These are phyloP conservation scores for Megalonaias nervosa DNA, from an alignment of 1,140 invertebrate species.

Conservation along the genomic window DNA sequence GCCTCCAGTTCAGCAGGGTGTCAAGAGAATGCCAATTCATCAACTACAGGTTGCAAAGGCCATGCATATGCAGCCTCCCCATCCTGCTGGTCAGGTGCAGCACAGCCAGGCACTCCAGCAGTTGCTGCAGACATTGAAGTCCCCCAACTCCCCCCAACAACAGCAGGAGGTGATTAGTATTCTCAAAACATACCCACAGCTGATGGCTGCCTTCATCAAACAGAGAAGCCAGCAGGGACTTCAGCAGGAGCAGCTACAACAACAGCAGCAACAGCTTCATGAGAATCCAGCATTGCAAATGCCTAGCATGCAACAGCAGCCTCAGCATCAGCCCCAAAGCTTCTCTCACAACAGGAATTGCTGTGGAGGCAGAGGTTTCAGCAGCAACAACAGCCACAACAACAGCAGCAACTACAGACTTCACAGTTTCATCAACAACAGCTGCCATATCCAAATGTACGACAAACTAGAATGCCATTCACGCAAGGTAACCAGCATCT, in stretches of 20 bases:
- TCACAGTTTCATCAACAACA: slow-evolving; percentile 43
- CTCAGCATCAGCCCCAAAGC: slow-evolving; percentile 65
- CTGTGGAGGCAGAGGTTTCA: slow-evolving; percentile 39
- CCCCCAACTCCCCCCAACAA: slow-evolving; percentile 91
- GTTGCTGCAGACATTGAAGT: slow-evolving; percentile 90
- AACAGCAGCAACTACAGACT: slow-evolving; percentile 24
- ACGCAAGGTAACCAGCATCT: slow-evolving; percentile 49
- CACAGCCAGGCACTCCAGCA: slow-evolving; percentile 83
- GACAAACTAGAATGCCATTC: slow-evolving; percentile 57
- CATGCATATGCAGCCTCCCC: slow-evolving; percentile 38
- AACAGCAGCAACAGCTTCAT: slow-evolving; percentile 66
- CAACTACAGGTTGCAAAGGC: slow-evolving; percentile 17
- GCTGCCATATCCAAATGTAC: slow-evolving; percentile 56
- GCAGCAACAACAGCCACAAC: slow-evolving; percentile 48
- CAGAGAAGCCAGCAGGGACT: slow-evolving; percentile 76
- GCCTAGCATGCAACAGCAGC: slow-evolving; percentile 24
- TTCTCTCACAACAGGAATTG: slow-evolving; percentile 53
- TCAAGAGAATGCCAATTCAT: slow-evolving; percentile 34
- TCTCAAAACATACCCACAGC: slow-evolving; percentile 93
- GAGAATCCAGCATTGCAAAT: slow-evolving; percentile 35
- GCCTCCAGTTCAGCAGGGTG: slow-evolving; percentile 31
- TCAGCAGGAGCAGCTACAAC: slow-evolving; percentile 60
- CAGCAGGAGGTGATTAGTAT: slow-evolving; percentile 94
- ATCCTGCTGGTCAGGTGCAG: slow-evolving; percentile 41
- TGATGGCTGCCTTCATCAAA: slow-evolving; percentile 98